A percentile compares a stretch with the other conserved stretches of the same genome.
These are phyloP conservation scores for Tetheella fluctuosa DNA, from an alignment of 2,888 invertebrate species.

Conservation along the genomic window DNA sequence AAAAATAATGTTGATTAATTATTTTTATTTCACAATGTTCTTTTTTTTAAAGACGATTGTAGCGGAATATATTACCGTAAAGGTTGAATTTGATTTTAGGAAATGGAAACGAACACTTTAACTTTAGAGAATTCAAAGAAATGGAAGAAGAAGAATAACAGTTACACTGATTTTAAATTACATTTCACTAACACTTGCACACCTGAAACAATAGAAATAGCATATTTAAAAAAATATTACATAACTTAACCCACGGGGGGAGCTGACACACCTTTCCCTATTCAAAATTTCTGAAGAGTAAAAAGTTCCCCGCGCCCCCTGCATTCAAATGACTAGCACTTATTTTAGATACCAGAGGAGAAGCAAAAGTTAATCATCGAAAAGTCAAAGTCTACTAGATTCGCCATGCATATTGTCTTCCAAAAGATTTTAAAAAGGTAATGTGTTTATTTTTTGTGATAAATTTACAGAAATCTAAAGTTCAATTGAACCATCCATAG, in stretches of 20 bases:
- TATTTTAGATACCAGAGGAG: no score
- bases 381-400: no score
- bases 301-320: no score
- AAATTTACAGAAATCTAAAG: no score
- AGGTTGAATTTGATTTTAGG: background rate
- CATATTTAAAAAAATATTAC: background rate
- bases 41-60: background rate
- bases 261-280: background rate
- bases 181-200: constrained; percentile 1
- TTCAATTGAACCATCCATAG: no score
- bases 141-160: background rate
- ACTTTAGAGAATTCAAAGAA: background rate
- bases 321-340: no score
- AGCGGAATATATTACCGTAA: background rate
- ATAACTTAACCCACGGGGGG: no score
- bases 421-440: no score
- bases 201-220: background rate
- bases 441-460: no score
- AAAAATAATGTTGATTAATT: background rate
- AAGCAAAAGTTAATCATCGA: no score
- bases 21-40: background rate
- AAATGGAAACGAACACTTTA: background rate
- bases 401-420: no score
- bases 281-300: no score
- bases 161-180: background rate